Conservation (phyloP, 2,888 invertebrate species). For the Sarcophaga caerulescens region DNA sequence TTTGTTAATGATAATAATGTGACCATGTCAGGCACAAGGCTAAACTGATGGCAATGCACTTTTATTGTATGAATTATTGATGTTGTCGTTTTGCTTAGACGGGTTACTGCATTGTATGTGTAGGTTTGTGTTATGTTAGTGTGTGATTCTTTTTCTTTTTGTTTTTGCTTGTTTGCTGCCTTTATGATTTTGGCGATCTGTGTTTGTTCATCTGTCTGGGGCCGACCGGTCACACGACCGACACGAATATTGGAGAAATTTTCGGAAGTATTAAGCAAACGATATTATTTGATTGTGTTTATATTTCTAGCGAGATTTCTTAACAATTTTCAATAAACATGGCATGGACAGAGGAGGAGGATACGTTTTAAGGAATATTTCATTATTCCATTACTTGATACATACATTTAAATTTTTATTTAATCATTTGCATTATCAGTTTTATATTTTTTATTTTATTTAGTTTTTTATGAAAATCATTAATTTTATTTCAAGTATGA, state of each 20-base stretch:
- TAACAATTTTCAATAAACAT: too few relatives aligned
- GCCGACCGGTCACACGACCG: constrained; percentile 29
- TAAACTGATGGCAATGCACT: constrained; percentile 67
- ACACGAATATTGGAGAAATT: constrained; percentile 4
- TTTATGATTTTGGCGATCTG: constrained; percentile 32
- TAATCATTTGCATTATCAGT: too few relatives aligned
- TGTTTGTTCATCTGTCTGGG: constrained; percentile 37
- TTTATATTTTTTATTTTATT: too few relatives aligned
- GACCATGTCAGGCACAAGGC: constrained; percentile 67
- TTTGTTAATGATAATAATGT: constrained; percentile 62
- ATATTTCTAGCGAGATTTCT: neutral
- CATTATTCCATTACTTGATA: too few relatives aligned
- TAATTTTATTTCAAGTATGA: neutral
- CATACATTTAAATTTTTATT: too few relatives aligned
- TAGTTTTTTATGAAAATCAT: too few relatives aligned
- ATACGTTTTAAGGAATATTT: too few relatives aligned
- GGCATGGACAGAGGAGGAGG: too few relatives aligned
- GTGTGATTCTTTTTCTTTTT: neutral
- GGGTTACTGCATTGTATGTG: constrained; percentile 6
- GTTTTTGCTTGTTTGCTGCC: constrained; percentile 7
- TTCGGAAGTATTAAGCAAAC: constrained; percentile 30
- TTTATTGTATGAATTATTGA: constrained; percentile 35
- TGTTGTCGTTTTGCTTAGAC: constrained; percentile 30
- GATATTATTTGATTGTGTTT: constrained; percentile 41
- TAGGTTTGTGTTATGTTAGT: neutral